Percentiles rank a stretch among this genome's conserved stretches.
These are phyloP conservation scores for Rosalia funebris DNA, from an alignment of 2,888 invertebrate species.

Conservation along the genomic window DNA sequence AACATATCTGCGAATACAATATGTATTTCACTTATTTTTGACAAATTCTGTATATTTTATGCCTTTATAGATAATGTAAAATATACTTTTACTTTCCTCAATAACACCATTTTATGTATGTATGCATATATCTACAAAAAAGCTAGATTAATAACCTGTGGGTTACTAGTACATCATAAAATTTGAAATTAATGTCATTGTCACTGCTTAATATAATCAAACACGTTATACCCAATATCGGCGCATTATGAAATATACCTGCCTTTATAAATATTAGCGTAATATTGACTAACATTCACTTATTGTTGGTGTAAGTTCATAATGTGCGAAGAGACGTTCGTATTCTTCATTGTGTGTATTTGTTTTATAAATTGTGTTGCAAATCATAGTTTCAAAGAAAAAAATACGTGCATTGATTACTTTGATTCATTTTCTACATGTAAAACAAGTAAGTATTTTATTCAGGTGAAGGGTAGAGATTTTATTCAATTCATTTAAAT, in stretches of 20 bases:
- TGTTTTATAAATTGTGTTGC: slow-evolving; percentile 6
- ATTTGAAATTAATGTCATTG: slow-evolving; percentile 23
- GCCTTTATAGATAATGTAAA: too few relatives aligned
- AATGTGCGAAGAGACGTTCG: slow-evolving; percentile 11
- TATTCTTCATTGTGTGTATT: not conserved
- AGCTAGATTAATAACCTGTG: slow-evolving; percentile 1
- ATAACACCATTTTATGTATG: too few relatives aligned
- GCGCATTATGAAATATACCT: slow-evolving; percentile 18
- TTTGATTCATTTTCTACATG: not conserved
- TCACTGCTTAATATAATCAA: slow-evolving; percentile 12
- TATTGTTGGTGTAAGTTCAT: not conserved
- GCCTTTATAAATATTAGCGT: slow-evolving; percentile 16
- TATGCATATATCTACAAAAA: too few relatives aligned
- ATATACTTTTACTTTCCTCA: too few relatives aligned
- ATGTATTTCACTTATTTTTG: too few relatives aligned
- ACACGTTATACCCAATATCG: slow-evolving; percentile 1
- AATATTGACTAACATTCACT: slow-evolving; percentile 5
- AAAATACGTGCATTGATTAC: too few relatives aligned
- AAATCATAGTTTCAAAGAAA: not conserved
- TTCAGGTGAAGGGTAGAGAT: too few relatives aligned
- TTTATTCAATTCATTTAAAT: too few relatives aligned
- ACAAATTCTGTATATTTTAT: too few relatives aligned
- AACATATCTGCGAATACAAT: too few relatives aligned
- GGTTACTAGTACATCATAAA: slow-evolving; percentile 13
- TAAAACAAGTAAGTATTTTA: not conserved